phyloP scores from a whole-genome alignment of 1,140 invertebrate genomes.

The Drosophila pallidifrons region DNA sequence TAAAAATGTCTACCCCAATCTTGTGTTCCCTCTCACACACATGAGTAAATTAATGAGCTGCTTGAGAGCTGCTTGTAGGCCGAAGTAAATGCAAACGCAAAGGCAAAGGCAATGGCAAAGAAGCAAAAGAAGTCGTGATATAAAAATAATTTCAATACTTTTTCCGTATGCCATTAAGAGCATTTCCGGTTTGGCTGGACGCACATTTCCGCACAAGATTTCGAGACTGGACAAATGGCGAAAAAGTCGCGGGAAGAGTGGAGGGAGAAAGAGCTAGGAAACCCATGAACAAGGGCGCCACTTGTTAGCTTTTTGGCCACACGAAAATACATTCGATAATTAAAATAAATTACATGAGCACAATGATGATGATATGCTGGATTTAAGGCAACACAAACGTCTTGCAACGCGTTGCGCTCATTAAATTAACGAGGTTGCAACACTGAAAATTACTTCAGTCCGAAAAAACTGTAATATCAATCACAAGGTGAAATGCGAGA shows the following conservation, averaged over 20 bases:
- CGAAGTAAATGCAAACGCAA: not conserved
- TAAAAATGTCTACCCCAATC: conserved; percentile 56
- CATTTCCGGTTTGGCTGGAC: conserved; percentile 49
- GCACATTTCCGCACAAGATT: conserved; percentile 48
- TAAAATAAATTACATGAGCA: conserved; percentile 57
- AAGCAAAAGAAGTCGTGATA: conserved; percentile 29
- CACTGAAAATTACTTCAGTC: conserved; percentile 34
- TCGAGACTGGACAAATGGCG: conserved; percentile 28
- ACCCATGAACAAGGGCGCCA: not conserved
- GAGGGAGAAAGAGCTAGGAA: conserved; percentile 2
- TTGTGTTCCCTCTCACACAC: conserved; percentile 9
- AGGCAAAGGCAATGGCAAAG: conserved; percentile 1
- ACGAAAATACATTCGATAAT: conserved; percentile 44
- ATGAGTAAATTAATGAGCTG: conserved; percentile 49
- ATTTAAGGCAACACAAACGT: conserved; percentile 38
- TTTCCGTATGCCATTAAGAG: conserved; percentile 68
- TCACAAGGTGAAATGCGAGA: conserved; percentile 25
- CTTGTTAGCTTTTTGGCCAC: conserved; percentile 38
- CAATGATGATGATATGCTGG: conserved; percentile 38
- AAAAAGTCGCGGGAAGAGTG: not conserved
- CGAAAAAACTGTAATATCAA: conserved; percentile 19
- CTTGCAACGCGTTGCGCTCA: conserved; percentile 35
- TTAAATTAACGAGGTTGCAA: conserved; percentile 61
- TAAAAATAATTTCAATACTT: conserved; percentile 71
- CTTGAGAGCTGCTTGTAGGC: conserved; percentile 8